Evolutionary conservation across 30 jellyfish, hydroid and myxozoan species (phyloP).

Genomic region (Euphysa ruthae): DNA sequence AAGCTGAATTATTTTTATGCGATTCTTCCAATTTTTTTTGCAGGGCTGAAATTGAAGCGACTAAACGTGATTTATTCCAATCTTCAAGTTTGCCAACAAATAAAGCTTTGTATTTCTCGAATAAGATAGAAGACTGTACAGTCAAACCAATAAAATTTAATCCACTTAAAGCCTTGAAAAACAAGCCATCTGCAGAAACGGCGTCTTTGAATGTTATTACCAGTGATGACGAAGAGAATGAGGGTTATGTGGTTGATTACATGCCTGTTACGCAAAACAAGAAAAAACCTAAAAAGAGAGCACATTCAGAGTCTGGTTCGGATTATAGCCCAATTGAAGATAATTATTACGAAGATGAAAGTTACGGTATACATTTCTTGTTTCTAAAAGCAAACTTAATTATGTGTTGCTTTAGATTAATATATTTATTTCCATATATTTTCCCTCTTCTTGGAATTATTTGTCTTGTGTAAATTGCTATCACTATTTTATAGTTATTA

Average conservation of each 20-base stretch:
- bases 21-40: not conserved
- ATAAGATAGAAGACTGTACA: slow-evolving; percentile 12
- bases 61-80: slow-evolving; percentile 56
- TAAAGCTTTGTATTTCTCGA: slow-evolving; percentile 31
- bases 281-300: slow-evolving; percentile 30
- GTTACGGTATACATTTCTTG: slow-evolving; percentile 32
- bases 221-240: slow-evolving; percentile 21
- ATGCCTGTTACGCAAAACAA: slow-evolving; percentile 46
- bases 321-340: slow-evolving; percentile 79
- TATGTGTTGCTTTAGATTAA: no score
- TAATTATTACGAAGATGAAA: slow-evolving; percentile 75
- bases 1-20: not conserved
- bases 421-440: no score
- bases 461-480: no score
- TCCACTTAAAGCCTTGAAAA: not conserved
- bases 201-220: not conserved
- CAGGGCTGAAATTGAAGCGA: slow-evolving; percentile 81
- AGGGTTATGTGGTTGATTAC: slow-evolving; percentile 4
- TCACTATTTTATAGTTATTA: no score
- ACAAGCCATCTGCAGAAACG: not conserved
- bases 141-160: slow-evolving; percentile 14
- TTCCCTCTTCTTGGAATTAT: not conserved
- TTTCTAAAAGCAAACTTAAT: no score
- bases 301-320: slow-evolving; percentile 62
- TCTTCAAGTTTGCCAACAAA: not conserved